Evolutionary conservation across 1,140 invertebrate species (phyloP).

Genomic region (Daktulosphaira vitifoliae): DNA sequence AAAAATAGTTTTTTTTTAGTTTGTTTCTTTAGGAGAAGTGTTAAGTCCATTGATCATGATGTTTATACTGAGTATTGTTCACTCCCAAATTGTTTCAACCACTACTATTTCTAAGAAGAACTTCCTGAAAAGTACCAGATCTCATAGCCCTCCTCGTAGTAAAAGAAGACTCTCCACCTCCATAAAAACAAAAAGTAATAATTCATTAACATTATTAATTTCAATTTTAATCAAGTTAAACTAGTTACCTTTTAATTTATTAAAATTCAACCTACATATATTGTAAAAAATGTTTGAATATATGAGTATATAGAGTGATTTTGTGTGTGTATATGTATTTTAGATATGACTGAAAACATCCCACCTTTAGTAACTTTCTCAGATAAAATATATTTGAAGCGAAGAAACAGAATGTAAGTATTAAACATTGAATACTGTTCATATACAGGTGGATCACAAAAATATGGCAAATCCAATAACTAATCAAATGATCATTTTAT

Average conservation of each 20-base stretch:
- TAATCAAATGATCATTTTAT: no score
- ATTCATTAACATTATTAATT: not conserved
- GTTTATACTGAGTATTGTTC: constrained; percentile 71
- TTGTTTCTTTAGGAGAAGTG: constrained; percentile 54
- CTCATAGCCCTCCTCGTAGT: constrained; percentile 11
- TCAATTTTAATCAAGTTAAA: not conserved
- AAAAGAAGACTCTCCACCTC: constrained; percentile 19
- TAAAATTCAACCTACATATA: not conserved
- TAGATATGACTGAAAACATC: constrained; percentile 23
- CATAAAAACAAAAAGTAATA: constrained; percentile 29
- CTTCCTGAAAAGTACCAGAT: constrained; percentile 25
- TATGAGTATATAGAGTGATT: no score
- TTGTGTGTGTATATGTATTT: no score
- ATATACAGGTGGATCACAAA: no score
- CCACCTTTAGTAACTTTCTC: not conserved
- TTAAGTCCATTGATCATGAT: constrained; percentile 71
- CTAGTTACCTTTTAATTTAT: not conserved
- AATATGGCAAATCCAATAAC: no score
- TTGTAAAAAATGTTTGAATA: no score
- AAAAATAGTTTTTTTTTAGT: constrained; percentile 45
- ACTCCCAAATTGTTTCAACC: constrained; percentile 83
- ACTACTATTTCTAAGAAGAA: constrained; percentile 27
- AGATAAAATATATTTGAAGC: constrained; percentile 6
- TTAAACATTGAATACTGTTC: no score
- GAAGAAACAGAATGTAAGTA: constrained; percentile 26